A percentile compares a stretch with the other conserved stretches of the same genome.
Evolutionary conservation across 35 echinoderm and acorn worm species (phyloP).

Genomic region (Lytechinus variegatus): DNA sequence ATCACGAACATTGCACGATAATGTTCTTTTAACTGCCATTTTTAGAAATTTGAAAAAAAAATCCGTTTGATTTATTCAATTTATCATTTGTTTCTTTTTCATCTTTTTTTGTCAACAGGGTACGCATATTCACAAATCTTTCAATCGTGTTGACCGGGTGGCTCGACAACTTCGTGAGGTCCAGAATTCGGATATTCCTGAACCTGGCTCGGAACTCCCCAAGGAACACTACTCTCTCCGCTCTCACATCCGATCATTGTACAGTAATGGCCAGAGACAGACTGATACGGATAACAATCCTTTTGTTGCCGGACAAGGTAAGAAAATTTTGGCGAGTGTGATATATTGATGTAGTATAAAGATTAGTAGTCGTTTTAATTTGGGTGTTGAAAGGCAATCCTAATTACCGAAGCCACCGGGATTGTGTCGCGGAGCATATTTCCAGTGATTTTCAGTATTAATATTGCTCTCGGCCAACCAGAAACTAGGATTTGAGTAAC

Average conservation of each 20-base stretch:
- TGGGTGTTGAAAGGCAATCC: too few species aligned
- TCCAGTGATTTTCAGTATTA: too few species aligned
- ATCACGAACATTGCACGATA: too few species aligned
- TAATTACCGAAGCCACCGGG: too few species aligned
- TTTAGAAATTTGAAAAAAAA: too few species aligned
- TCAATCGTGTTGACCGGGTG: slow-evolving; percentile 94
- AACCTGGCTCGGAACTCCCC: background rate
- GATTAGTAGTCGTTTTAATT: background rate
- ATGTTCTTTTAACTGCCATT: too few species aligned
- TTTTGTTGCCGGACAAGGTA: background rate
- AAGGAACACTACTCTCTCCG: slow-evolving; percentile 68
- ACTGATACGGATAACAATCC: background rate
- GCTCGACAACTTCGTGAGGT: slow-evolving; percentile 93
- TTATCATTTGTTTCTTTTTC: background rate
- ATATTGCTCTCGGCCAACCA: too few species aligned
- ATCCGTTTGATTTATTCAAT: too few species aligned
- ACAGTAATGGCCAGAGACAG: background rate
- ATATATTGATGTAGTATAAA: background rate
- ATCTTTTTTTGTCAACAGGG: slow-evolving; percentile 74
- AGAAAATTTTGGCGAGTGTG: background rate
- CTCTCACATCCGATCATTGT: slow-evolving; percentile 40
- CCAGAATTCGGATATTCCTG: slow-evolving; percentile 8
- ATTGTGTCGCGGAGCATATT: too few species aligned
- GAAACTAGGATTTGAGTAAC: too few species aligned
- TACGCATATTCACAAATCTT: slow-evolving; percentile 95